These are phyloP conservation scores for Triops longicaudatus DNA, from an alignment of 1,140 invertebrate species.

Conservation along the genomic window DNA sequence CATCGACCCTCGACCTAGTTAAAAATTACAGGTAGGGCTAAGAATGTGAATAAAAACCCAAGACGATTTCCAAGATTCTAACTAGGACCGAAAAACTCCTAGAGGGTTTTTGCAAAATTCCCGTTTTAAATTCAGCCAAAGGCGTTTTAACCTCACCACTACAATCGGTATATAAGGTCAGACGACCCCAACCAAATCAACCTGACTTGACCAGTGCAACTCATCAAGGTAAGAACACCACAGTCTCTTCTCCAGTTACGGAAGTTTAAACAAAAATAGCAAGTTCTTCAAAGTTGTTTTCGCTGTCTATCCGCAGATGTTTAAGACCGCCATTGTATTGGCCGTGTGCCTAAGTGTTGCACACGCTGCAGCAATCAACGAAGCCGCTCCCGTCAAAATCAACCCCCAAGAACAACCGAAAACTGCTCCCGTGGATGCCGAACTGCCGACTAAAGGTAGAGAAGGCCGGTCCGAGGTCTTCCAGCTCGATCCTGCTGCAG, in stretches of 20 bases:
- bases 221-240: neutral
- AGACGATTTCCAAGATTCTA: neutral
- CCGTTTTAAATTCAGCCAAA: neutral
- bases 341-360: neutral
- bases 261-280: neutral
- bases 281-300: neutral
- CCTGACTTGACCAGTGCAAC: conserved; percentile 5
- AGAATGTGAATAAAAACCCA: neutral
- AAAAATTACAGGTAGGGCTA: neutral
- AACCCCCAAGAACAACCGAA: neutral
- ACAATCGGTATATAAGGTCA: conserved; percentile 7
- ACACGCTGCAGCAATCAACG: neutral
- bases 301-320: neutral
- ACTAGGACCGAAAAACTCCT: neutral
- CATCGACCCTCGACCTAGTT: neutral
- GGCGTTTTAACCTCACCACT: neutral
- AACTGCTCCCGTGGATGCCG: neutral
- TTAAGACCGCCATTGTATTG: neutral
- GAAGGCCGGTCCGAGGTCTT: neutral
- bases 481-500: neutral
- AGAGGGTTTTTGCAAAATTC: neutral
- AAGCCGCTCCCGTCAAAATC: neutral
- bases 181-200: neutral
- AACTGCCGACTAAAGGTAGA: neutral
- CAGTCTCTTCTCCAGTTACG: neutral